phyloP scores from a whole-genome alignment of 2,113 vertebrate species.

The Mobula hypostoma region DNA sequence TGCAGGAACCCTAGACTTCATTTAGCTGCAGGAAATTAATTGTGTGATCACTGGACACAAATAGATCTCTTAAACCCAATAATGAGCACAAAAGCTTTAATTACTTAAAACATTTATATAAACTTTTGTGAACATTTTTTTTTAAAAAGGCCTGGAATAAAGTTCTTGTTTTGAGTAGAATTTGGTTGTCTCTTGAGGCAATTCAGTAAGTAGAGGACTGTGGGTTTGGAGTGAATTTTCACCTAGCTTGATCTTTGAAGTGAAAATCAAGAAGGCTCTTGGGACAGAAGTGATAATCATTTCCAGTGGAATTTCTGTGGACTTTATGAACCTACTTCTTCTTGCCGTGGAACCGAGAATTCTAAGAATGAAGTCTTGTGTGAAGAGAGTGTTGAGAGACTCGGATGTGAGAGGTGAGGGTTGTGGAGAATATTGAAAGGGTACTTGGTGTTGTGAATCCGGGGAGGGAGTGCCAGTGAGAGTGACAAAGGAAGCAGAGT shows the following conservation, averaged over 20 bases:
- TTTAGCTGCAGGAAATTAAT: background rate
- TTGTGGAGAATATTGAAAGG: background rate
- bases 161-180: background rate
- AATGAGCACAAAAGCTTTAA: background rate
- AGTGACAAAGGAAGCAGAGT: background rate
- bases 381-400: background rate
- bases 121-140: background rate
- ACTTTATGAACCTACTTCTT: conserved; percentile 21
- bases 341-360: background rate
- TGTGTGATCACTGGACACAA: background rate
- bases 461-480: background rate
- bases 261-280: conserved; percentile 6
- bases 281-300: conserved; percentile 22
- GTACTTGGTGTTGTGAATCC: background rate
- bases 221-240: conserved; percentile 16
- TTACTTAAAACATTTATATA: background rate
- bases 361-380: background rate
- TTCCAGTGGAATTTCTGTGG: conserved; percentile 14
- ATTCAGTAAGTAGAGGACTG: background rate
- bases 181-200: background rate
- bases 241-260: background rate
- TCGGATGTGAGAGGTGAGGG: background rate
- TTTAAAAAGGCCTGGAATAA: background rate
- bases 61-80: background rate
- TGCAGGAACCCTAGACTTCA: background rate